Evolutionary conservation across 2,888 invertebrate species (phyloP), one percentile per base, ranked within the genome.

Genomic region (Bembecia ichneumoniformis): DNA sequence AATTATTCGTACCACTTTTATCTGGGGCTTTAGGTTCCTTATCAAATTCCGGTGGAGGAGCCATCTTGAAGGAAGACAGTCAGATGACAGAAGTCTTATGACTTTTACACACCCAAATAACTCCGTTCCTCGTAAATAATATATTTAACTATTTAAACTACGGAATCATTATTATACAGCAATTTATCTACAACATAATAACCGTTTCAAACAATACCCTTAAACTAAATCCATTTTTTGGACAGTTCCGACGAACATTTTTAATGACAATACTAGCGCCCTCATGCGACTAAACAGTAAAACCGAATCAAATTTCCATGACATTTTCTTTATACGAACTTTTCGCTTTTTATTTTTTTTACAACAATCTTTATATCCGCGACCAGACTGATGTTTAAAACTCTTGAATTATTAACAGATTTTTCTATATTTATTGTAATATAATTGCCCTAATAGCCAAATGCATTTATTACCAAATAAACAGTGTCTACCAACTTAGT

Each of bases 31-130:
- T 92, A 58, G 92, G 91, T 89, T 92, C 91, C 87, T 90, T 91
- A 87, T 91, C 91, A 87, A 92, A 90, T 82, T 92, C 91, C 83
- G 92, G 92, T 82, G 91, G 91, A 88, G 92, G 92, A 89, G 92
- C 92, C 93, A 93, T 93, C 88, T 91, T 91, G 88, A 82, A 83
- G 83, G 87, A 83, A 86, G 82, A 82, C 77, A 87, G 84, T 86
- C 87, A 87, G 87, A 87, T 87, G 87, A 87, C 87, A 87, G 86
- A 84, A 82, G 86, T 87, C 83, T 78, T 83, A 82, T 79, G 87
- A 87, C 83, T 84, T 79, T 79, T 74, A 64, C 73, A 77, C 83
- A 77, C 81, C 70, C 58, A 77, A 74, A 71, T 68, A 76, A 82
- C 82, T 74, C 66, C 66, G 66, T 68, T 66, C 69, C 71, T 67